Conservation (phyloP, 2,888 invertebrate genomes). For the Oscheius sp. region DNA sequence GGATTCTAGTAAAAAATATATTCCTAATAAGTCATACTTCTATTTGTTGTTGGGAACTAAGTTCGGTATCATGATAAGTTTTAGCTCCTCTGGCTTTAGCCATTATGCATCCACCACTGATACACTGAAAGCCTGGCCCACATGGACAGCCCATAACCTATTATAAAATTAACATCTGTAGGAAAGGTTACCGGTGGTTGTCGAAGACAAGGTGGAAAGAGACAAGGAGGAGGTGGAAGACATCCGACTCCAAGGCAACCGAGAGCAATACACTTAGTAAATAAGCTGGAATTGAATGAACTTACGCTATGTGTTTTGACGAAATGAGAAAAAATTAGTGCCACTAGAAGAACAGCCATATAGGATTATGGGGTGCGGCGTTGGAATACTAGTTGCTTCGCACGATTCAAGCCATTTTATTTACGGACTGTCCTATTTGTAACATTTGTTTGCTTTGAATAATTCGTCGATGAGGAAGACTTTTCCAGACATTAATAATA, state of each 20-base stretch:
- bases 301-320: too few species aligned
- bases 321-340: conserved; percentile 1
- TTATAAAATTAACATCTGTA: not conserved
- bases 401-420: conserved; percentile 21
- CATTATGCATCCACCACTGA: conserved; percentile 43
- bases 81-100: conserved; percentile 43
- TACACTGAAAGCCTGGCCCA: conserved; percentile 41
- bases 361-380: conserved; percentile 1
- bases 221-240: conserved; percentile 37
- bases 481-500: not conserved
- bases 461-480: not conserved
- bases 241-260: conserved; percentile 47
- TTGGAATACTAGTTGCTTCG: conserved; percentile 22
- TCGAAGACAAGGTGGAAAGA: conserved; percentile 45
- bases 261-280: conserved; percentile 38
- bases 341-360: conserved; percentile 7
- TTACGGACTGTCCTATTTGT: conserved; percentile 25
- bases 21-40: not conserved
- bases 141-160: conserved; percentile 40
- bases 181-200: conserved; percentile 10
- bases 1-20: conserved; percentile 35
- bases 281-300: too few species aligned
- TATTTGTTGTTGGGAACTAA: not conserved
- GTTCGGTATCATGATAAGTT: conserved; percentile 26
- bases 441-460: conserved; percentile 24